Conservation (phyloP, 1,140 invertebrate species). For the Linepithema humile region DNA sequence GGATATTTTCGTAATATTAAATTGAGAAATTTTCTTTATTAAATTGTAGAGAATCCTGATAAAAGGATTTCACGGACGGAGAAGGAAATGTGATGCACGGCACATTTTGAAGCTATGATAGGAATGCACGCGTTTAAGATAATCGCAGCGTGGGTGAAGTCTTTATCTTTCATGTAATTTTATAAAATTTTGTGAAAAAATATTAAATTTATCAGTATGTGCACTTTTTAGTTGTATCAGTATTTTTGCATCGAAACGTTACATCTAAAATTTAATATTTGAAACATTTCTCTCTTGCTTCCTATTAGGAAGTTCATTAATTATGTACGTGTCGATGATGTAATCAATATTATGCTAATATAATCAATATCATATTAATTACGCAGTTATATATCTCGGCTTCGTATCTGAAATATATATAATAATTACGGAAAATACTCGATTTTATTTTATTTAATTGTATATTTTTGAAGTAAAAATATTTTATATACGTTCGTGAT, state of each 20-base stretch:
- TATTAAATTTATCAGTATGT: background rate
- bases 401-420: background rate
- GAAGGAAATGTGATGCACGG: background rate
- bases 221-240: no score
- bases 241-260: background rate
- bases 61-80: background rate
- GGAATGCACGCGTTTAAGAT: no score
- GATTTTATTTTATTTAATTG: background rate
- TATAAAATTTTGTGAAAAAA: background rate
- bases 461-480: background rate
- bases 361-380: background rate
- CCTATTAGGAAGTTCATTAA: background rate
- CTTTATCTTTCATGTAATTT: background rate
- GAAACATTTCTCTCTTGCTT: background rate
- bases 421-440: background rate
- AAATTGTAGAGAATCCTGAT: background rate
- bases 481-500: background rate
- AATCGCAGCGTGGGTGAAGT: no score
- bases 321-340: background rate
- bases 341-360: slow-evolving; percentile 5
- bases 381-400: background rate
- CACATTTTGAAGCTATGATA: background rate
- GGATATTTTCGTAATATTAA: background rate
- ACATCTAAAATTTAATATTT: background rate
- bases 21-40: slow-evolving; percentile 24